Conservation (phyloP, 2,888 invertebrate genomes). For the Helicoverpa assulta region DNA sequence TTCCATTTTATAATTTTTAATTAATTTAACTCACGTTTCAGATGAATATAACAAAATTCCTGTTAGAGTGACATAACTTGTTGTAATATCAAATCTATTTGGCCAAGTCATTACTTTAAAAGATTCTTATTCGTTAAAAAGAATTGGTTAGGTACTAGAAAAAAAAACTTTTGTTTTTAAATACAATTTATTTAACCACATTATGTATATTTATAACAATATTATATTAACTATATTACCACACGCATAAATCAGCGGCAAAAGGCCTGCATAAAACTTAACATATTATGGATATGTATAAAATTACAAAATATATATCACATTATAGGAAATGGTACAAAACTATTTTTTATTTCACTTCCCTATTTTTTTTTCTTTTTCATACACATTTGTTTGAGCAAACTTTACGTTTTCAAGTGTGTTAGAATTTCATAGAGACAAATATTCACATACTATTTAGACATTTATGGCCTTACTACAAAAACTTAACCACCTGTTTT, state of each 20-base stretch:
- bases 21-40: neutral
- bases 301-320: conserved; percentile 20
- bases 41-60: neutral
- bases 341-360: neutral
- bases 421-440: conserved; percentile 33
- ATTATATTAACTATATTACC: neutral
- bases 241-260: neutral
- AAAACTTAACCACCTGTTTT: too few relatives aligned
- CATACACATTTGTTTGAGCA: conserved; percentile 59
- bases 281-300: conserved; percentile 9
- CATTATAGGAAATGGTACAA: neutral
- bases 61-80: neutral
- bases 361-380: conserved; percentile 15
- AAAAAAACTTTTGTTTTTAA: neutral
- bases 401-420: conserved; percentile 66
- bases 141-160: neutral
- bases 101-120: neutral
- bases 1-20: too few relatives aligned
- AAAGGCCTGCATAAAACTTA: neutral
- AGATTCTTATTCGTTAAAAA: too few relatives aligned
- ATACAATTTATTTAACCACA: neutral
- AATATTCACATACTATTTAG: neutral
- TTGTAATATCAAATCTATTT: neutral
- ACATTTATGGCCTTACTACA: too few relatives aligned
- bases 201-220: neutral